Base-by-base conservation (phyloP, 2,888 invertebrate genomes). In the Meiosimyza decipiens region DNA sequence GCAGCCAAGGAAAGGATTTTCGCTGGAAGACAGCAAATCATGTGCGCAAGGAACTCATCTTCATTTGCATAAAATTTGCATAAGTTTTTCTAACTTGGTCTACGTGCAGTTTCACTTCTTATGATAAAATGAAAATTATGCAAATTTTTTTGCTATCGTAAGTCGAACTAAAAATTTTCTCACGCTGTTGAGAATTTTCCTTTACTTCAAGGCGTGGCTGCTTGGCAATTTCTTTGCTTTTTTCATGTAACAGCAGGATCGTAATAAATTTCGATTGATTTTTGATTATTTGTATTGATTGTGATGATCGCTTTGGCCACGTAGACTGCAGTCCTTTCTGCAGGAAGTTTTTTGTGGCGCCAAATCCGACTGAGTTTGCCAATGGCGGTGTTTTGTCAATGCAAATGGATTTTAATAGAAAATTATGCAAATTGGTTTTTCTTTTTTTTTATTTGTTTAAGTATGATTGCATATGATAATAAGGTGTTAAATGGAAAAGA, bases 181-280 rank as follows among this genome's bases (percentile, higher is more conserved):
- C 74, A 74, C 74, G 73, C 73, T 72, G 64, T 54, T 13, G 40
- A 40, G 15, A 59, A 15, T 28, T 47, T 33, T 12, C 47, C 6
- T 13, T 12, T 13, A 47, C 63, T 15, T 13, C 33, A 13, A 6
- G 18, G 52, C 22, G 16, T 22, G 33, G 57, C 59, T 51, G 65
- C 33, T 70, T 40, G 62, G 62, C 50, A 59, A 59, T 50, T 57
- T 40, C 40, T 40, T 9, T 40, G 2, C 1, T 40, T 40, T 40
- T 40, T 40, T 40, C 1, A 7, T 40, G 11, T 52, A 60, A 40
- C 70, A 72, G 72, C 62, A 40, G 66, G 51, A 51, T 71, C 51
- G 33, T 71, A 73, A 75, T 73, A 66, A 75, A 75, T 73, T 69
- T 75, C 71, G 54, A 75, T 73, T 71, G 69, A 73, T 75, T 74